Conservation (phyloP, 2,797 vertebrate species). For the Melanogrammus aeglefinus region DNA sequence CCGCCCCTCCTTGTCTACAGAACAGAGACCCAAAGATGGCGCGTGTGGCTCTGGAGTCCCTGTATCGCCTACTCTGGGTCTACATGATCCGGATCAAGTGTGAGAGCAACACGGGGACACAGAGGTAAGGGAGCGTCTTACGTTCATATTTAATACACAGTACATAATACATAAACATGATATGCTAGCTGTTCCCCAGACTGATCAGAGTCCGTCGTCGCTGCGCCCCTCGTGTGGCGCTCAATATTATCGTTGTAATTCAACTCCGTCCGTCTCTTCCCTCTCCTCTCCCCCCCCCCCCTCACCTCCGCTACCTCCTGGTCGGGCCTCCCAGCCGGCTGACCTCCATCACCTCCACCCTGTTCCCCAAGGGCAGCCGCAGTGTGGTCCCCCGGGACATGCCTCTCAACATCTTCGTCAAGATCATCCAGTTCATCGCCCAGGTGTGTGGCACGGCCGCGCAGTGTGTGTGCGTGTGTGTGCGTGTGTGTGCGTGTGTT, state of each 20-base stretch:
- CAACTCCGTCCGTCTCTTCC: not conserved
- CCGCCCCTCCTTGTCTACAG: constrained; percentile 59
- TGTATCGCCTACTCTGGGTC: constrained; percentile 97
- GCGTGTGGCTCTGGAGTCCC: constrained; percentile 94
- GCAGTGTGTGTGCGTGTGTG: no score
- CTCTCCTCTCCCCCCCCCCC: not conserved
- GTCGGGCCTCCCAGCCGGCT: constrained; percentile 79
- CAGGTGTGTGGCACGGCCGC: constrained; percentile 75
- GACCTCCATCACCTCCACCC: constrained; percentile 93
- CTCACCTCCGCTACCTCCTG: not conserved
- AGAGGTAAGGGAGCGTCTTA: constrained; percentile 77
- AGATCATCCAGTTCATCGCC: constrained; percentile 99
- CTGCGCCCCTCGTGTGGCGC: not conserved
- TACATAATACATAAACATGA: not conserved
- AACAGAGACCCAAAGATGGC: constrained; percentile 99
- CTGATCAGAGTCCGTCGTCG: not conserved
- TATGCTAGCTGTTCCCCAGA: not conserved
- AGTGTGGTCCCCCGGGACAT: constrained; percentile 98
- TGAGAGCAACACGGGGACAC: constrained; percentile 98
- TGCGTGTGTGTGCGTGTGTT: no score
- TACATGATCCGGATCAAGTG: constrained; percentile 99
- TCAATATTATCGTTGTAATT: not conserved
- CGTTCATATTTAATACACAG: not conserved
- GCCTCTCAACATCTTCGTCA: constrained; percentile 98
- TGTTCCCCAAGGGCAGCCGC: constrained; percentile 97